Conservation (phyloP, 2,113 vertebrate genomes). For the Montifringilla adamsi region DNA sequence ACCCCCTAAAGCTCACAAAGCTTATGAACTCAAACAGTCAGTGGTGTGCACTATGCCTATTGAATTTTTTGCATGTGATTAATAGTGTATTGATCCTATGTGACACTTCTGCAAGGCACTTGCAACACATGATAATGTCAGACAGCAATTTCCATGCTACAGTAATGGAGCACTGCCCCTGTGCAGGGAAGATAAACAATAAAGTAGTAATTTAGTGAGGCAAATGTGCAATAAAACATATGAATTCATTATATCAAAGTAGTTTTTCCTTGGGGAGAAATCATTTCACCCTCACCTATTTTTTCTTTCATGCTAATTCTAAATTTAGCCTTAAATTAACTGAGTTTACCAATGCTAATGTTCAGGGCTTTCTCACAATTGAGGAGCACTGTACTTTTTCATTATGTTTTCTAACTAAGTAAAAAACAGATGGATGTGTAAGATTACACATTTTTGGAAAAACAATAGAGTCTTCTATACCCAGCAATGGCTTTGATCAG, state of each 20-base stretch:
- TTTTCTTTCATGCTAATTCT: not conserved
- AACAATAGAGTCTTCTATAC: not conserved
- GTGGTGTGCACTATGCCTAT: not conserved
- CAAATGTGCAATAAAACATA: not conserved
- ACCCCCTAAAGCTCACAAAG: not conserved
- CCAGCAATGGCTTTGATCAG: not conserved
- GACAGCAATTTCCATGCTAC: not conserved
- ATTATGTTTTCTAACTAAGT: not conserved
- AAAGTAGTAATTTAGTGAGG: not conserved
- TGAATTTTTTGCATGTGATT: constrained; percentile 25
- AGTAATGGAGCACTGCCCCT: not conserved
- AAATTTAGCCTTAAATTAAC: not conserved
- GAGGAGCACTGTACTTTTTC: not conserved
- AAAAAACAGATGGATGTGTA: not conserved
- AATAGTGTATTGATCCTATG: not conserved
- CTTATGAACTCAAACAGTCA: not conserved
- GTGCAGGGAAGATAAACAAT: not conserved
- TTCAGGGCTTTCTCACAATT: not conserved
- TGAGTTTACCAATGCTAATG: not conserved
- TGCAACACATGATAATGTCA: not conserved
- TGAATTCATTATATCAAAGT: not conserved
- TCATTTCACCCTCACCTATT: not conserved
- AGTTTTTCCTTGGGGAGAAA: not conserved
- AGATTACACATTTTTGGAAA: not conserved
- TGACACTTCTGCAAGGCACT: not conserved